These are phyloP conservation scores for Galemys pyrenaicus DNA, from an alignment of 2,113 vertebrate genomes.

Conservation along the genomic window DNA sequence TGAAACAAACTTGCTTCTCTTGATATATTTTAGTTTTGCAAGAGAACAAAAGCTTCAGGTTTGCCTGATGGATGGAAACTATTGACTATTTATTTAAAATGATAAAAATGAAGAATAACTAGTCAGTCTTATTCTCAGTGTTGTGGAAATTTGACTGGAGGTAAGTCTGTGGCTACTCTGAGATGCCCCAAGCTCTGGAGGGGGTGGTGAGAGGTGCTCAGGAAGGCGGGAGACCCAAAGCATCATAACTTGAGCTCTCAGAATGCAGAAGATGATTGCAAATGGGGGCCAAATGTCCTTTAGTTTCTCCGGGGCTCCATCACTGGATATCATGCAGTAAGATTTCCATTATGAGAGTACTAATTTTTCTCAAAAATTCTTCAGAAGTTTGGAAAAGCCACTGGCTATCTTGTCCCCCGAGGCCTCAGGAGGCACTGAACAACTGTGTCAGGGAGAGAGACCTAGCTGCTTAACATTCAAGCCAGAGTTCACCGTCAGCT, in stretches of 20 bases:
- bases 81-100: background rate
- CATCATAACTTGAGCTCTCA: background rate
- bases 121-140: background rate
- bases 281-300: background rate
- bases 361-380: slow-evolving; percentile 16
- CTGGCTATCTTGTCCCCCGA: background rate
- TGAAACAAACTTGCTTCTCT: slow-evolving; percentile 49
- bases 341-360: background rate
- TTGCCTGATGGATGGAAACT: background rate
- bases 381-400: background rate
- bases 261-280: background rate
- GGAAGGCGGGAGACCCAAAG: background rate
- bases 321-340: background rate
- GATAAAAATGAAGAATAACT: background rate
- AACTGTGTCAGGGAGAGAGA: background rate
- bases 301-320: background rate
- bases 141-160: background rate
- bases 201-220: background rate
- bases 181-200: background rate
- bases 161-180: background rate
- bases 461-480: background rate
- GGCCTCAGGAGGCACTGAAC: background rate
- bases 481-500: background rate
- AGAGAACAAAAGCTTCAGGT: background rate
- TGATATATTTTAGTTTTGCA: slow-evolving; percentile 15